These are phyloP conservation scores for Siniperca scherzeri DNA, from an alignment of 2,797 vertebrate species.

Conservation along the genomic window DNA sequence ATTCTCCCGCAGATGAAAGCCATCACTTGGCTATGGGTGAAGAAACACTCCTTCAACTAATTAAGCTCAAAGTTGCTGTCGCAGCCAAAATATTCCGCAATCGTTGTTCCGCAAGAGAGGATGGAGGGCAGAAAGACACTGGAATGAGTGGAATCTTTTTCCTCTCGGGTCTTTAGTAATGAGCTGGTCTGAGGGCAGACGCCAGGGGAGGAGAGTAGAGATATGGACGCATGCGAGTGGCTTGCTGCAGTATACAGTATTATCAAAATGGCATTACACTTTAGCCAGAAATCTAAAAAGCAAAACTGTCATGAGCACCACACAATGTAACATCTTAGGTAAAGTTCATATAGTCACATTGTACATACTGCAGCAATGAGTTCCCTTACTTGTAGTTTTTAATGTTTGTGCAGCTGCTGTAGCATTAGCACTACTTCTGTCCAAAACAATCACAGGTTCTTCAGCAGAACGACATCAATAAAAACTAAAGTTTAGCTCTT, in stretches of 20 bases:
- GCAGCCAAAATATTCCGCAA: slow-evolving; percentile 20
- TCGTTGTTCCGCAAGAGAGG: neutral
- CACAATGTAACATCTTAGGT: neutral
- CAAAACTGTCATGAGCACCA: neutral
- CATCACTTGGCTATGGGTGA: slow-evolving; percentile 26
- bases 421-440: neutral
- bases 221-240: too few species aligned
- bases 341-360: neutral
- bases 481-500: too few species aligned
- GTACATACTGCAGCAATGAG: neutral
- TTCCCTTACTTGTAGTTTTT: neutral
- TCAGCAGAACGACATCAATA: neutral
- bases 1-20: slow-evolving; percentile 43
- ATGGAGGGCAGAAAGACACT: neutral
- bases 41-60: slow-evolving; percentile 52
- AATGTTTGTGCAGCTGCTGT: neutral
- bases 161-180: too few species aligned
- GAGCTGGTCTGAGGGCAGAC: too few species aligned
- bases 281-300: too few species aligned
- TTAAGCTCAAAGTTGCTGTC: slow-evolving; percentile 43
- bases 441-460: neutral
- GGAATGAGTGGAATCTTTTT: neutral
- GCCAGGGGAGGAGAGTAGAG: too few species aligned
- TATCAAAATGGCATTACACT: too few species aligned
- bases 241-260: too few species aligned